These are phyloP conservation scores for Ryuthela nishihirai DNA, from an alignment of 2,888 invertebrate species.

Conservation along the genomic window DNA sequence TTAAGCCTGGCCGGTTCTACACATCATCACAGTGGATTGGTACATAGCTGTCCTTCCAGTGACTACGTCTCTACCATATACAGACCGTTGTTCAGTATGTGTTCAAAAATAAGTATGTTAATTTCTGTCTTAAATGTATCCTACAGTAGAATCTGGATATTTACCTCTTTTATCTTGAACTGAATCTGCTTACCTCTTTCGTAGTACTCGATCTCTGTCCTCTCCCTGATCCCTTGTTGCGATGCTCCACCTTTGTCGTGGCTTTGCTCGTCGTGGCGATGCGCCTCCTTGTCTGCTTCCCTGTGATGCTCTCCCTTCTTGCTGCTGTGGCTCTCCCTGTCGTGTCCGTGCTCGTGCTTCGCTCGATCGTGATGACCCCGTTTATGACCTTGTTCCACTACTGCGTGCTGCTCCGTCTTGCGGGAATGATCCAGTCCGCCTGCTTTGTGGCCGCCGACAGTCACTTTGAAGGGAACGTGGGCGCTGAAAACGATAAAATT, in stretches of 20 bases:
- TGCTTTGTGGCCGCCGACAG: not conserved
- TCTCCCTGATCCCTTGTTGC: slow-evolving; percentile 39
- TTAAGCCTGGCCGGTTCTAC: too few relatives aligned
- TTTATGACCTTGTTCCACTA: slow-evolving; percentile 24
- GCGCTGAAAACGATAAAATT: slow-evolving; percentile 6
- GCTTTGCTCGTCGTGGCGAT: slow-evolving; percentile 19
- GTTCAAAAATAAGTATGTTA: too few relatives aligned
- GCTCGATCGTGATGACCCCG: slow-evolving; percentile 3
- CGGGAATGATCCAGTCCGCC: slow-evolving; percentile 13
- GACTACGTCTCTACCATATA: too few relatives aligned
- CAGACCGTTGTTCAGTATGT: too few relatives aligned
- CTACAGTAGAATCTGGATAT: too few relatives aligned
- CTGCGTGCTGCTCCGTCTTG: slow-evolving; percentile 17
- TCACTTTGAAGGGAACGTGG: slow-evolving; percentile 10
- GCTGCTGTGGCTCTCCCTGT: slow-evolving; percentile 17
- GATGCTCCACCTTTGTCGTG: slow-evolving; percentile 39
- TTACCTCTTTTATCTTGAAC: too few relatives aligned
- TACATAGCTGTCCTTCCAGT: too few relatives aligned
- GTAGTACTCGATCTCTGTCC: slow-evolving; percentile 41
- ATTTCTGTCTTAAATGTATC: too few relatives aligned
- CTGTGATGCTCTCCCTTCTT: slow-evolving; percentile 30
- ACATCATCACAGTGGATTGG: too few relatives aligned
- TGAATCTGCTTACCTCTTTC: slow-evolving; percentile 41
- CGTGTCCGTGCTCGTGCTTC: slow-evolving; percentile 16
- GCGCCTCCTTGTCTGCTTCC: slow-evolving; percentile 24